Percentiles rank a stretch among this genome's conserved stretches.
Conservation (phyloP, 2,888 invertebrate species). For the Drosophila gaucha region DNA sequence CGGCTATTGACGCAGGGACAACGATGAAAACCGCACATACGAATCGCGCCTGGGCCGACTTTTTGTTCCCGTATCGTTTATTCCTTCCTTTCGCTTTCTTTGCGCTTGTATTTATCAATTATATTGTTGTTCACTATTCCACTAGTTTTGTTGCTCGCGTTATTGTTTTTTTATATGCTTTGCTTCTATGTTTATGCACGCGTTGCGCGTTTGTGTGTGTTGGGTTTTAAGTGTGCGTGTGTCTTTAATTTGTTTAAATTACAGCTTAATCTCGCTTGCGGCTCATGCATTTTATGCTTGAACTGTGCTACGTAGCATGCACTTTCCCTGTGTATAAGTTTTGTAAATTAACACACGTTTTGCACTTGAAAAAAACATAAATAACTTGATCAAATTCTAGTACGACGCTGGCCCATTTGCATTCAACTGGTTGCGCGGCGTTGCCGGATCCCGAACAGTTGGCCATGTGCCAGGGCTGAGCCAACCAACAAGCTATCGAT, state of each 20-base stretch:
- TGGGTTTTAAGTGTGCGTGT: slow-evolving; percentile 19
- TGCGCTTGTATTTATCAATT: slow-evolving; percentile 42
- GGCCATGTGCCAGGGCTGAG: slow-evolving; percentile 26
- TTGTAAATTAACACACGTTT: slow-evolving; percentile 28
- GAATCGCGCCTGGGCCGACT: slow-evolving; percentile 23
- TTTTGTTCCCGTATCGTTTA: slow-evolving; percentile 13
- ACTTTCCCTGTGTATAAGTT: background rate
- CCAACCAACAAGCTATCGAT: slow-evolving; percentile 15
- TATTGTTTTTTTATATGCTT: slow-evolving; percentile 37
- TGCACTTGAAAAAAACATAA: slow-evolving; percentile 53
- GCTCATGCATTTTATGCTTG: slow-evolving; percentile 26
- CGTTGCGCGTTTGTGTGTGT: slow-evolving; percentile 23
- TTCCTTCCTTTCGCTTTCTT: background rate
- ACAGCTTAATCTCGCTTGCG: slow-evolving; percentile 3
- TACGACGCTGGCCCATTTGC: slow-evolving; percentile 50
- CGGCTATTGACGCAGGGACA: slow-evolving; percentile 31
- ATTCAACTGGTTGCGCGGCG: slow-evolving; percentile 71
- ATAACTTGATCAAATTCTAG: slow-evolving; percentile 41
- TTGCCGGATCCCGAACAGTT: slow-evolving; percentile 39
- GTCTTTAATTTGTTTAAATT: slow-evolving; percentile 19
- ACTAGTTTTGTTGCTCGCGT: slow-evolving; percentile 3
- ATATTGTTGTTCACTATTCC: slow-evolving; percentile 43
- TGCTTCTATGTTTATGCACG: slow-evolving; percentile 39
- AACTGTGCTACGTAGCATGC: slow-evolving; percentile 6
- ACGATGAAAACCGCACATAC: slow-evolving; percentile 10